Percentiles rank a stretch among this genome's conserved stretches.
Conservation (phyloP, 2,797 vertebrate species). For the Intellagama lesueurii region DNA sequence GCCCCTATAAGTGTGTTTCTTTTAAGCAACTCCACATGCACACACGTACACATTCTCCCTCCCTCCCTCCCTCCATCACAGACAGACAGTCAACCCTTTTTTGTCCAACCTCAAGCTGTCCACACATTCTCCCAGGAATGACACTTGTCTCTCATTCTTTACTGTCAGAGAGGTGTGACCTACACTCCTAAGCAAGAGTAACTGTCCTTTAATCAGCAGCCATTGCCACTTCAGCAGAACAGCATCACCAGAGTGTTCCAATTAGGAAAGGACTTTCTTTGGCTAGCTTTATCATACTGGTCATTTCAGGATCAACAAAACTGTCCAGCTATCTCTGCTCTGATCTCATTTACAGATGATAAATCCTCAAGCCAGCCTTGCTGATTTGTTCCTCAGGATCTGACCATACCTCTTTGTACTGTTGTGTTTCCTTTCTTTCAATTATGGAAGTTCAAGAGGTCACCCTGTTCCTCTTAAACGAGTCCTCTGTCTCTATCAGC, state of each 20-base stretch:
- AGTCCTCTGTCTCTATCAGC: neutral
- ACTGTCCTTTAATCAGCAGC: neutral
- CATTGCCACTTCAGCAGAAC: neutral
- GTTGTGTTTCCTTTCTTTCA: neutral
- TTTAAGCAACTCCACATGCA: neutral
- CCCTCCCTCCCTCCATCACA: no score
- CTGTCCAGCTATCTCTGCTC: neutral
- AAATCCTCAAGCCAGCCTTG: neutral
- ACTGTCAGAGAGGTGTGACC: neutral
- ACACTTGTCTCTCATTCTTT: neutral
- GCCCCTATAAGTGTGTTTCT: neutral
- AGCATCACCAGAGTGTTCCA: neutral
- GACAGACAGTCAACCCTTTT: neutral
- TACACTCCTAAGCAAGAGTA: neutral
- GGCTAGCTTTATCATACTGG: neutral
- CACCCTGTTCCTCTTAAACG: conserved; percentile 3
- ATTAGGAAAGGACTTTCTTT: neutral
- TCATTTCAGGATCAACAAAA: neutral
- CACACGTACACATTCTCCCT: neutral
- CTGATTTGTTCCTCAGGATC: neutral
- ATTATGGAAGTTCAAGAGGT: conserved; percentile 11
- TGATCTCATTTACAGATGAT: neutral
- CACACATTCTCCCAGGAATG: neutral
- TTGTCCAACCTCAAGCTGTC: neutral
- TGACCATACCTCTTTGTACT: neutral